Base-by-base conservation (phyloP, 1,140 invertebrate genomes). In the Danaus melanippus region DNA sequence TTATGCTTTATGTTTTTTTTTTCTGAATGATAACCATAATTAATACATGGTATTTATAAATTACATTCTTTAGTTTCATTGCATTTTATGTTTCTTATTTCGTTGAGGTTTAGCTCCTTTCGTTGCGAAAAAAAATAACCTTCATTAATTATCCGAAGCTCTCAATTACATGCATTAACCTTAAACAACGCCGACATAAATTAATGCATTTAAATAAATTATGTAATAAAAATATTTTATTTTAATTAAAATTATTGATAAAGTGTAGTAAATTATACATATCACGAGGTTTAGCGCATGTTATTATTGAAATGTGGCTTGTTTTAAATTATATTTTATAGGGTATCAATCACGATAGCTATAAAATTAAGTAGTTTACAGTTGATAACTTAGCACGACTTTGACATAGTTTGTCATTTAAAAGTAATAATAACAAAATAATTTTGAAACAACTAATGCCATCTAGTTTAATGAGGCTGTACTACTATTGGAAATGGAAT, bases 371-470 rank as follows among this genome's bases (percentile, higher is more conserved):
- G 56, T 59, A 67, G 66, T 67, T 64, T 72, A 69, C 76, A 69
- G 67, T 66, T 63, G 74, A 77, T 83, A 80, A 67, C 56, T 53
- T 64, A 64, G 64, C 64, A 62, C 69, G 73, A 64, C 76, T 79
- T 83, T 79, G 74, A 80, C 74, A 78, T 56, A 75, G 53, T 74
- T 80, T 63, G 51, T n/a, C 47, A 12, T 42, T 56, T 32, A 53
- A n/a, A n/a, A n/a, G n/a, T n/a, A n/a, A n/a, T n/a, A n/a, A n/a
- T n/a, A n/a, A n/a, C n/a, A 43, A 9, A 15, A 32, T 47, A 15
- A 54, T 55, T 12, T 53, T 45, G 61, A 49, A 49, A 69, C 68
- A 45, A 42, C 21, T 71, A 67, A 43, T 75, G 76, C 74, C 77
- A 83, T 80, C 79, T 80, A 64, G 53, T 46, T 48, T 12, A 9